These are phyloP conservation scores for Spheniscus humboldti DNA, from an alignment of 2,797 vertebrate species.

Conservation along the genomic window DNA sequence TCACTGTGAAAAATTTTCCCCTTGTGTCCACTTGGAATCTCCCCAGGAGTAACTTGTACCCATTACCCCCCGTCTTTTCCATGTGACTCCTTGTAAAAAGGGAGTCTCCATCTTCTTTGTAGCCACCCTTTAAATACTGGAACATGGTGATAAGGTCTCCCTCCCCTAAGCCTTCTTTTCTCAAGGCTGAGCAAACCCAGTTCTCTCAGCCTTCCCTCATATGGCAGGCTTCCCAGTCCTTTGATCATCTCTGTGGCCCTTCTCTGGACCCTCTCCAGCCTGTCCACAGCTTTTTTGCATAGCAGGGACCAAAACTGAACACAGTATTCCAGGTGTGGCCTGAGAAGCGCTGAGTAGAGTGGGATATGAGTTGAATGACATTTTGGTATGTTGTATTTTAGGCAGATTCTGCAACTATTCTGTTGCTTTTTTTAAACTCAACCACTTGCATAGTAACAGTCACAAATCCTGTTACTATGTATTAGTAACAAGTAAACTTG, in stretches of 20 bases:
- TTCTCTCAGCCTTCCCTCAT: not conserved
- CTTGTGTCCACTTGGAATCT: accelerated
- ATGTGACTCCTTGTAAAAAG: not conserved
- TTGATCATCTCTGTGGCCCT: not conserved
- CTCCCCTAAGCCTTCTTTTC: not conserved
- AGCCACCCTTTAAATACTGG: not conserved
- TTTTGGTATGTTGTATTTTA: not conserved
- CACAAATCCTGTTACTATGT: not conserved
- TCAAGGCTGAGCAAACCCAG: not conserved
- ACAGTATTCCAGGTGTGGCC: not conserved
- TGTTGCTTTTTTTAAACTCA: not conserved
- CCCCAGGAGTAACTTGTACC: not conserved
- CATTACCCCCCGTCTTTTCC: not conserved
- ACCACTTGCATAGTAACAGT: not conserved
- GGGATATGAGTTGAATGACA: not conserved
- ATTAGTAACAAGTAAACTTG: no score
- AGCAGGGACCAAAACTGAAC: not conserved
- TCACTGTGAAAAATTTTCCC: not conserved
- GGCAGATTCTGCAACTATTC: not conserved
- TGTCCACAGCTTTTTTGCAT: not conserved
- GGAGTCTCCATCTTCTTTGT: not conserved
- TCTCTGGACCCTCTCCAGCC: not conserved
- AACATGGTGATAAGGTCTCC: not conserved
- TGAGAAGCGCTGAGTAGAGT: not conserved
- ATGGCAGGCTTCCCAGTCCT: not conserved